Base-by-base conservation (phyloP, 2,888 invertebrate species). In the Lumbricus terrestris region DNA sequence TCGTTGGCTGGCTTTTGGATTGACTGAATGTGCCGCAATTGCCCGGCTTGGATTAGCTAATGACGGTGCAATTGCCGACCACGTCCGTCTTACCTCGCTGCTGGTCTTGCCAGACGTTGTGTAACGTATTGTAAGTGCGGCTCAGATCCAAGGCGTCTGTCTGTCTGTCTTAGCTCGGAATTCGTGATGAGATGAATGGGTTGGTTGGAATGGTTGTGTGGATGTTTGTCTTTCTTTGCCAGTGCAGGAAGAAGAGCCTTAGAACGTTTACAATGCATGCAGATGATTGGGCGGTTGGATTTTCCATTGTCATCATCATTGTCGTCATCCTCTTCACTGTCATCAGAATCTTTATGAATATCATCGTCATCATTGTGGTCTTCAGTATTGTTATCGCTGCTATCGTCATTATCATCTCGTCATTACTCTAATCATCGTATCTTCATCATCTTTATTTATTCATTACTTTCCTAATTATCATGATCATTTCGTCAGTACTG, bases 371-470 rank as follows among this genome's bases (percentile, higher is more conserved):
- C 8, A 20, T 42, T 33, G 29, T 47, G 85, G 47, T 90, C 88
- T 88, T 88, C 90, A 90, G 54, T 88, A 88, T 88, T 54, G 88
- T 88, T 69, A 47, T 47, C 47, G 23, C 5, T 15, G 6, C 23
- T 23, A 47, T 47, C 23, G 15, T 20, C 20, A 3, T 47, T 23
- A 47, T 47, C 47, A 47, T 47, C 47, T n/a, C n/a, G n/a, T n/a
- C n/a, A n/a, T n/a, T n/a, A n/a, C n/a, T 38, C 13, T 42, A 88
- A 88, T 90, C 88, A 90, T 88, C 90, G 88, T 88, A 88, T 88
- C 88, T 88, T 88, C 90, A 40, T 40, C 40, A 40, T 40, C 40
- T n/a, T n/a, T n/a, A n/a, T n/a, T n/a, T n/a, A n/a, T n/a, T n/a
- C n/a, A n/a, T n/a, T n/a, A n/a, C n/a, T n/a, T n/a, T n/a, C n/a